Base-by-base conservation (phyloP, 2,797 vertebrate species). In the Setipinna tenuifilis region DNA sequence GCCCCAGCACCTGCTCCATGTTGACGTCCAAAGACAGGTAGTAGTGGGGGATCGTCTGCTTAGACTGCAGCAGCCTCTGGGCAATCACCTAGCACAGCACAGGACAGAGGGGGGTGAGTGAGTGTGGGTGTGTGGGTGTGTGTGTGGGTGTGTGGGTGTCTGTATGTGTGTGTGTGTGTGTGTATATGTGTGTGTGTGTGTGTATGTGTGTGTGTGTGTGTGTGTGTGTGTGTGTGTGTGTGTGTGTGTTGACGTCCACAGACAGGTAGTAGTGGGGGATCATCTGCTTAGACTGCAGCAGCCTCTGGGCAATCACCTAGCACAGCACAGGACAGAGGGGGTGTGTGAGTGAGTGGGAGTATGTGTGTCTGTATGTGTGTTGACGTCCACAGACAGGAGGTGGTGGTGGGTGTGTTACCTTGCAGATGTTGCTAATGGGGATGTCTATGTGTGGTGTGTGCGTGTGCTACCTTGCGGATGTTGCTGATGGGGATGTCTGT, bases 11-110 rank as follows among this genome's bases (percentile, higher is more conserved):
- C 91, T 96, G 95, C 91, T 97, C 97, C 97, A 99, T 97, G 94
- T 97, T 96, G 81, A 99, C 89, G 85, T 98, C 98, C 25, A 98
- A 86, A 89, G 98, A 99, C 85, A 99, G 96, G 89, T 99, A 99
- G 91, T 99, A 99, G 93, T 99, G 98, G 91, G 98, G 98, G 95
- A 98, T 97, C 0, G 97, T 98, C 92, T 99, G 98, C 86, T 99
- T 99, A 85, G 98, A 99, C 86, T 96, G 97, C 95, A 98, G 96
- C 93, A 99, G 88, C 88, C 97, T 95, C 95, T 98, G 97, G 87
- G 98, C 98, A 57, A 99, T 99, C 86, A 98, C 97, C 98, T 99
- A 89, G 1, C 25, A 71, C 12, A 78, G 14, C 68, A n/a, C 19
- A 35, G 50, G 62, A 82, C 0, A 82, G 21, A 71, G 14, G 91